Percentiles rank a stretch among this genome's conserved stretches.
Conservation (phyloP, 2,113 vertebrate genomes). For the Polypterus senegalus region DNA sequence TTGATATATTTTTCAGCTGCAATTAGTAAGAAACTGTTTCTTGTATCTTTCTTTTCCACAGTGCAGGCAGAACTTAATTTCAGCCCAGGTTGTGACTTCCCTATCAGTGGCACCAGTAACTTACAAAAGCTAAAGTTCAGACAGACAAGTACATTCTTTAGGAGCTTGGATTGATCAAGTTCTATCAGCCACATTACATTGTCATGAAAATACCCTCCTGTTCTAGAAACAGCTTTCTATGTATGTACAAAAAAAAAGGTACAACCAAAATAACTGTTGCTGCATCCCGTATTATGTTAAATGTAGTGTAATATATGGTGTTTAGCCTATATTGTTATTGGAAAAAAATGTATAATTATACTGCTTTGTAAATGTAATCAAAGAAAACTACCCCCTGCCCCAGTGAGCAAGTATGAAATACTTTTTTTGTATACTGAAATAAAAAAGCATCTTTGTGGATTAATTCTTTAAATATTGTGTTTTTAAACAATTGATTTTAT, state of each 20-base stretch:
- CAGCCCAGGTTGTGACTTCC: no score
- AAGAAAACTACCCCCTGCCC: slow-evolving; percentile 10
- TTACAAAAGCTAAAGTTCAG: no score
- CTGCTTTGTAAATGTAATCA: slow-evolving; percentile 45
- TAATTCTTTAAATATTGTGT: not conserved
- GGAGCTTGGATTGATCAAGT: no score
- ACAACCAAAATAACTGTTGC: slow-evolving; percentile 19
- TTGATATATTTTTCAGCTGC: no score
- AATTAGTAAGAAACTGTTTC: no score
- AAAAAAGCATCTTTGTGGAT: not conserved
- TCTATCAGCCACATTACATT: no score
- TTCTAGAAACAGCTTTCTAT: not conserved
- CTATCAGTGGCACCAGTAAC: no score
- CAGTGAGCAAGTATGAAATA: slow-evolving; percentile 4
- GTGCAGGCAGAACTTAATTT: no score
- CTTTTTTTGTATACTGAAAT: slow-evolving; percentile 3
- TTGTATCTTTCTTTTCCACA: no score
- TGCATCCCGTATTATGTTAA: slow-evolving; percentile 31
- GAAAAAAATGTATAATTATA: slow-evolving; percentile 31
- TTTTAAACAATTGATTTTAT: no score
- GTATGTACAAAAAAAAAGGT: slow-evolving; percentile 2
- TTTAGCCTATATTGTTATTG: slow-evolving; percentile 20
- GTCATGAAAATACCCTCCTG: no score
- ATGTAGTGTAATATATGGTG: slow-evolving; percentile 30
- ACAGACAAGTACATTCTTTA: no score